These are phyloP conservation scores for Neodontobutis hainanensis DNA, from an alignment of 2,113 vertebrate genomes.

Conservation along the genomic window DNA sequence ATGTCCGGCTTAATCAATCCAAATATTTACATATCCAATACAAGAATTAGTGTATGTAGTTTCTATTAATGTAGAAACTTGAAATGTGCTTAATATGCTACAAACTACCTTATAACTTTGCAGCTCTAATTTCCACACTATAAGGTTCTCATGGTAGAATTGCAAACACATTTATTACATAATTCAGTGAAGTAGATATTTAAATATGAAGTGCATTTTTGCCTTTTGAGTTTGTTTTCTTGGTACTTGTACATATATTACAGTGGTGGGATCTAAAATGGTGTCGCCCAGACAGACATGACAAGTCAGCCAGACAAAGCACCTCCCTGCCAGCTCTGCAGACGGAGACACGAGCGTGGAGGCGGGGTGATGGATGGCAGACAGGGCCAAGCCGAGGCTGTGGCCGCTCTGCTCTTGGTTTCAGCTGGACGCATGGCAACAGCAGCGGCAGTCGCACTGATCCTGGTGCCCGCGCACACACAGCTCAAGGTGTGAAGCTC, in stretches of 20 bases:
- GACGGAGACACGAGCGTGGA: constrained; percentile 31
- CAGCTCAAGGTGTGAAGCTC: constrained; percentile 58
- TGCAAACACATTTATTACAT: background rate
- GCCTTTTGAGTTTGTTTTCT: background rate
- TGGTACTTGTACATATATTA: no score
- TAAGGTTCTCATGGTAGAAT: no score
- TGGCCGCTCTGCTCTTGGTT: constrained; percentile 29
- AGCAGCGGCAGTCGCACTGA: constrained; percentile 30
- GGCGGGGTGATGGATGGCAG: constrained; percentile 54
- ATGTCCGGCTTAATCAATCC: no score
- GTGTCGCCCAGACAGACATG: constrained; percentile 39
- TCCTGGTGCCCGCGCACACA: constrained; percentile 33
- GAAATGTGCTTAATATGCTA: no score
- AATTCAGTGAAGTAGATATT: no score
- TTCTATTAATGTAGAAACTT: no score
- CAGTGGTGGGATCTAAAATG: constrained; percentile 18
- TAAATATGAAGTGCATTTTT: no score
- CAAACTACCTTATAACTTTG: no score
- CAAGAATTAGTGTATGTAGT: no score
- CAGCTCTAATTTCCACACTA: no score
- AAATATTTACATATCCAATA: no score
- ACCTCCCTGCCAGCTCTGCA: constrained; percentile 37
- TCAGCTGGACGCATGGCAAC: constrained; percentile 42
- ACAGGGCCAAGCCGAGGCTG: constrained; percentile 15
- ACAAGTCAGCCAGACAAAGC: constrained; percentile 56